Conservation (phyloP, 2,797 vertebrate species). For the Helicolenus hilgendorfi region DNA sequence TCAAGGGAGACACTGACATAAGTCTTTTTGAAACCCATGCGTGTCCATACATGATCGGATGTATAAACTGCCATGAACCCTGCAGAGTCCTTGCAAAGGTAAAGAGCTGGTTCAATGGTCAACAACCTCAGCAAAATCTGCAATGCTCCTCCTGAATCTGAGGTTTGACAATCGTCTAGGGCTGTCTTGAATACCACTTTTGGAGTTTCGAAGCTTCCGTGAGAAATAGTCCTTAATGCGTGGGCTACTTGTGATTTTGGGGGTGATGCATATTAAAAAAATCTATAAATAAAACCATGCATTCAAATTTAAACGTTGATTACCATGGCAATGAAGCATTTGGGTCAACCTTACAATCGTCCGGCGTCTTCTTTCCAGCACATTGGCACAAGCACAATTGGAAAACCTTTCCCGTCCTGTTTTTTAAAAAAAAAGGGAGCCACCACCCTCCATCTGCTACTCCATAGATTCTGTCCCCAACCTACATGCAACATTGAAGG, state of each 20-base stretch:
- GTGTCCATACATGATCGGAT: not conserved
- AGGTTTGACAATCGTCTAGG: not conserved
- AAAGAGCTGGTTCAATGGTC: not conserved
- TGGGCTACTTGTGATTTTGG: too few relatives aligned
- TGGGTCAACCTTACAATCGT: not conserved
- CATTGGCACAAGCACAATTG: not conserved
- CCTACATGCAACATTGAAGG: not conserved
- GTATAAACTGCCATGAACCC: not conserved
- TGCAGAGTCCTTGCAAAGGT: not conserved
- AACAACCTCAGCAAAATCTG: not conserved
- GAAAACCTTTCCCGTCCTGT: not conserved
- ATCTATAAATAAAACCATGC: too few relatives aligned
- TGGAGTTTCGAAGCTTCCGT: too few relatives aligned
- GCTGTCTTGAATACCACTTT: too few relatives aligned
- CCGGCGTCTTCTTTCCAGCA: not conserved
- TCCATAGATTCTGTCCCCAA: too few relatives aligned
- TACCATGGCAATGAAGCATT: too few relatives aligned
- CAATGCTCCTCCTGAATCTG: not conserved
- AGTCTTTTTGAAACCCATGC: not conserved
- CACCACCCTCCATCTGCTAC: not conserved
- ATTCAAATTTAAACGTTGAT: too few relatives aligned
- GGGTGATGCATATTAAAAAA: too few relatives aligned
- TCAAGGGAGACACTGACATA: not conserved
- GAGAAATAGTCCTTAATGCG: too few relatives aligned
- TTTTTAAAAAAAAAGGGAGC: not conserved